Evolutionary conservation across 2,888 invertebrate genomes (phyloP), one percentile per base, ranked within the genome.

Genomic region (Synergus japonicus): DNA sequence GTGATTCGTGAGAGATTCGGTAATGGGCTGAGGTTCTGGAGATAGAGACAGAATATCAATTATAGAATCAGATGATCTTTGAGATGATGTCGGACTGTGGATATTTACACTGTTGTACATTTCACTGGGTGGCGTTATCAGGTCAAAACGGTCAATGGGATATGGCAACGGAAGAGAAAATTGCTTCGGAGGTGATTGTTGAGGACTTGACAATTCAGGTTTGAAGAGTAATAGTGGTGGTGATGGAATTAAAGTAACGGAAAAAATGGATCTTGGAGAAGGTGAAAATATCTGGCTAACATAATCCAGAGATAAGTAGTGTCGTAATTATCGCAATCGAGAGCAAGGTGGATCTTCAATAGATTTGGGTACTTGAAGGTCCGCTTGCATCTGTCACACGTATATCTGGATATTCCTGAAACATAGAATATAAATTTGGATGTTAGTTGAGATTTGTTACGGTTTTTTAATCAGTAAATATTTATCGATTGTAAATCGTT

Each of bases 361-460:
- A 97, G 96, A 93, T 98, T 98, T 4, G 98, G 98, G 76, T 96
- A 95, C 89, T 95, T 95, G 92, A 96, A 98, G 5, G 15, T 94
- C 93, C 43, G 94, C 93, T 94, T 94, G 92, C 98, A 98, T 80
- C 93, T 91, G 87, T 96, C 96, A 88, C 98, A 98, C n/a, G 94
- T 94, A 92, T 98, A 98, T 78, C 95, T 94, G 85, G 95, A 95
- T 87, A 96, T 95, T 80, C 96, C 97, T 97, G 92, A 0, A 92
- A 54, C 37, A 49, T 66, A 73, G 22, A 37, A 9, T n/a, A n/a
- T n/a, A n/a, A n/a, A n/a, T n/a, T 9, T 43, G 9, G 41, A 9
- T 37, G 46, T 29, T 54, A 49, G 76, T 67, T 41, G 37, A 37
- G 37, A 37, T 37, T 37, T 37, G 54, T 49, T 5, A n/a, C n/a